These are phyloP conservation scores for Pantherophis guttatus DNA, from an alignment of 2,113 vertebrate genomes.

Conservation along the genomic window DNA sequence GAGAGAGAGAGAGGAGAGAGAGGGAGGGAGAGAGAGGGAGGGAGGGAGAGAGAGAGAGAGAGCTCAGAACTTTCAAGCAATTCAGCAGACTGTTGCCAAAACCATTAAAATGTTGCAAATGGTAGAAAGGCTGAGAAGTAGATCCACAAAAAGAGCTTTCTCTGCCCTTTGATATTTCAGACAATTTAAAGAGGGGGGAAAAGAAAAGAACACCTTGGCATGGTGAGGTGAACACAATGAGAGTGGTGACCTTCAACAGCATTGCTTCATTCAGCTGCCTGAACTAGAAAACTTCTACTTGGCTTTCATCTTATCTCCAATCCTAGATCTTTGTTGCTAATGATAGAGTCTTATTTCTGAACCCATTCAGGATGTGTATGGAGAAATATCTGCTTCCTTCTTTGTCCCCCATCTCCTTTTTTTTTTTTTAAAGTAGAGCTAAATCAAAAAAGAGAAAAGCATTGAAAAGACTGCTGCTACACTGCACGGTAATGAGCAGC, in stretches of 20 bases:
- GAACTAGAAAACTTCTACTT: constrained; percentile 17
- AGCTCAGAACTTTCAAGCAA: no score
- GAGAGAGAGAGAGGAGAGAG: no score
- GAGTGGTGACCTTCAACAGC: not conserved
- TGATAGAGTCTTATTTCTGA: constrained; percentile 7
- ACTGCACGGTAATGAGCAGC: constrained; percentile 41
- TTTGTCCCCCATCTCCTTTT: not conserved
- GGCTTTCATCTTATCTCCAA: constrained; percentile 39
- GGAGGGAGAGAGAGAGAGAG: no score
- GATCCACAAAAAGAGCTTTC: not conserved
- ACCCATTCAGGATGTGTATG: accelerated
- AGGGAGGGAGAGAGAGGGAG: no score
- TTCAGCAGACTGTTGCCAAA: not conserved
- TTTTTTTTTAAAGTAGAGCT: constrained; percentile 8
- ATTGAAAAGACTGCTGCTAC: constrained; percentile 32
- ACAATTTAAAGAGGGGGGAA: constrained; percentile 27
- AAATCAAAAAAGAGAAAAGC: constrained; percentile 46
- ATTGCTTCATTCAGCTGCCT: not conserved
- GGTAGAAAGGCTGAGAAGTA: not conserved
- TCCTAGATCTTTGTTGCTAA: constrained; percentile 7
- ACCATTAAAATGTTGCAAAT: not conserved
- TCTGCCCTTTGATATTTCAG: constrained; percentile 1
- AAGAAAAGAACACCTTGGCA: not conserved
- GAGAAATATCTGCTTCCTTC: constrained; percentile 22
- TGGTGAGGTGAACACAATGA: not conserved